These are phyloP conservation scores for Rhagologus leucostigma DNA, from an alignment of 2,113 vertebrate species.

Conservation along the genomic window DNA sequence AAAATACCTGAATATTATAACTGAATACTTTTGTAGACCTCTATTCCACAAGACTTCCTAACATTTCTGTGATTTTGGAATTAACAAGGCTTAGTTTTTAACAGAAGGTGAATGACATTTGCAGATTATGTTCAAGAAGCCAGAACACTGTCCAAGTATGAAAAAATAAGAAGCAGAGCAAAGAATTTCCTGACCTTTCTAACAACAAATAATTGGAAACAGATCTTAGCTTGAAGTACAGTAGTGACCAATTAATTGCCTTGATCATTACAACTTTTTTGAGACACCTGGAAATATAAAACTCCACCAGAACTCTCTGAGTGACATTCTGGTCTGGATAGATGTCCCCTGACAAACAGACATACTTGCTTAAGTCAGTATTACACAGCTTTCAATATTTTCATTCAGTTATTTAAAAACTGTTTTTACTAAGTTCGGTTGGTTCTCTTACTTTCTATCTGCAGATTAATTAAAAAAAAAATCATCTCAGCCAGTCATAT, in stretches of 20 bases:
- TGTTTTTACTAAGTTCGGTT: background rate
- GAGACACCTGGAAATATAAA: background rate
- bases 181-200: background rate
- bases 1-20: background rate
- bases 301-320: background rate
- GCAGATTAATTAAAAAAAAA: background rate
- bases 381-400: background rate
- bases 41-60: background rate
- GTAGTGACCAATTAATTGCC: background rate
- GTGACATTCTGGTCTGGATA: background rate
- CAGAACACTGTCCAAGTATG: background rate
- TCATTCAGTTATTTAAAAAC: background rate
- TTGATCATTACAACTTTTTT: background rate
- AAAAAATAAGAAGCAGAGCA: background rate
- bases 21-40: background rate
- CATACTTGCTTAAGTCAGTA: background rate
- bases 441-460: background rate
- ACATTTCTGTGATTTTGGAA: background rate
- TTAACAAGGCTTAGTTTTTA: background rate
- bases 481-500: background rate
- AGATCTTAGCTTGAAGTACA: background rate
- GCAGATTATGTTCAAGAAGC: background rate
- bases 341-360: background rate
- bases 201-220: background rate
- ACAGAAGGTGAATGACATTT: background rate